These are phyloP conservation scores for Sciurus carolinensis DNA, from an alignment of 2,797 vertebrate species.

Conservation along the genomic window DNA sequence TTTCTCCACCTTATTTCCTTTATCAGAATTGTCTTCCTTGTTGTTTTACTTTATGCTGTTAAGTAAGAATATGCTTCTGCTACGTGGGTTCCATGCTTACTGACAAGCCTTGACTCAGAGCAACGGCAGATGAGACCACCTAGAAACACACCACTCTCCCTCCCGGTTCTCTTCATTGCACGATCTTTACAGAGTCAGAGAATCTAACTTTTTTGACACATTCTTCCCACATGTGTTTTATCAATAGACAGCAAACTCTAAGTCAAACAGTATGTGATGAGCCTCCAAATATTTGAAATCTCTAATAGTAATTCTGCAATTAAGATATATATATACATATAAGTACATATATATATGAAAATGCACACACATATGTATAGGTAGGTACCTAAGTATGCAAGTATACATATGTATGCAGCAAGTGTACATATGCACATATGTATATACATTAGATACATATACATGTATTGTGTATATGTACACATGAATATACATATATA, in stretches of 20 bases:
- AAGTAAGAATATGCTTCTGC: neutral
- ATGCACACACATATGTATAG: too few relatives aligned
- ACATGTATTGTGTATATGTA: too few relatives aligned
- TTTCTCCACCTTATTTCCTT: neutral
- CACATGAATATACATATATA: too few relatives aligned
- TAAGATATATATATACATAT: neutral
- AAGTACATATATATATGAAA: too few relatives aligned
- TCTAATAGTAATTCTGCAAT: slow-evolving; percentile 5
- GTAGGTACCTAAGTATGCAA: too few relatives aligned
- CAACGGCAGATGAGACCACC: neutral
- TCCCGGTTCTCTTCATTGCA: neutral
- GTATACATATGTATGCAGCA: too few relatives aligned
- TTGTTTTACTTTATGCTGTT: neutral
- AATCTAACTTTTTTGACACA: neutral
- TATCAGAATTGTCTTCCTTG: neutral
- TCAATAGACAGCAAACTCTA: neutral
- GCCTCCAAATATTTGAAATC: neutral
- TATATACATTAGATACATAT: too few relatives aligned
- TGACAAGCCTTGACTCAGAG: neutral
- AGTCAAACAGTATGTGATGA: neutral
- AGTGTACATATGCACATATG: too few relatives aligned
- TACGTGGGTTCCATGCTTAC: neutral
- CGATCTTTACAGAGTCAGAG: neutral
- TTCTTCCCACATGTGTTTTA: neutral
- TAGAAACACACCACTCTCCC: neutral